Evolutionary conservation across 2,888 invertebrate species (phyloP).

Genomic region (Diachrysia chrysitis): DNA sequence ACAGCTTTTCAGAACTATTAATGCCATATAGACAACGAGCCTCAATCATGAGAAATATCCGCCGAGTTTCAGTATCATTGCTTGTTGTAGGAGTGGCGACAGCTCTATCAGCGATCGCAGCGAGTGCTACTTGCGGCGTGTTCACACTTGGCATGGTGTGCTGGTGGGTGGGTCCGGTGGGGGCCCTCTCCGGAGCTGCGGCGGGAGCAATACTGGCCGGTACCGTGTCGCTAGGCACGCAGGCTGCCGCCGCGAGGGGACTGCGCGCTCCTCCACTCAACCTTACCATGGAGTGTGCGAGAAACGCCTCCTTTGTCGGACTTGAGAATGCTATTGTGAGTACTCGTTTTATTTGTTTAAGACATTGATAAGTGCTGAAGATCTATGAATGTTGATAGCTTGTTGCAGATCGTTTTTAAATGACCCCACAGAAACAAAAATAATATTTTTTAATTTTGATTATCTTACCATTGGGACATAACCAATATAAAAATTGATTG

Average conservation of each 20-base stretch:
- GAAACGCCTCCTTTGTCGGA: conserved; percentile 70
- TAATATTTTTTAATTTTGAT: no score
- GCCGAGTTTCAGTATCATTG: no score
- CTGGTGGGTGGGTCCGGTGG: conserved; percentile 93
- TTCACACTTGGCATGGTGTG: conserved; percentile 95
- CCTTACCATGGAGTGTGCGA: conserved; percentile 68
- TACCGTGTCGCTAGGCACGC: conserved; percentile 87
- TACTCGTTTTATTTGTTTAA: no score
- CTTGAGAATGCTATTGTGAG: conserved; percentile 78
- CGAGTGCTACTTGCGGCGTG: conserved; percentile 94
- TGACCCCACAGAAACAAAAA: no score
- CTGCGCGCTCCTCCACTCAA: conserved; percentile 84
- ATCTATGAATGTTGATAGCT: no score
- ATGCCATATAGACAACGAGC: no score
- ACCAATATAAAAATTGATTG: no score
- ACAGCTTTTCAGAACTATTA: no score
- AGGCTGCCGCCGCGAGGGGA: conserved; percentile 90
- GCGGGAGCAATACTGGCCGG: conserved; percentile 80
- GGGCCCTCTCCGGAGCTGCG: conserved; percentile 84
- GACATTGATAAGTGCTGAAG: no score
- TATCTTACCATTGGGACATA: no score
- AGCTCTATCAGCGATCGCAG: conserved; percentile 94
- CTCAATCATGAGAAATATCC: background rate
- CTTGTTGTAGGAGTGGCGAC: conserved; percentile 89
- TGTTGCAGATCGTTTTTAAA: no score